Evolutionary conservation across 2,888 invertebrate genomes (phyloP).

Genomic region (Drosophila formosana): DNA sequence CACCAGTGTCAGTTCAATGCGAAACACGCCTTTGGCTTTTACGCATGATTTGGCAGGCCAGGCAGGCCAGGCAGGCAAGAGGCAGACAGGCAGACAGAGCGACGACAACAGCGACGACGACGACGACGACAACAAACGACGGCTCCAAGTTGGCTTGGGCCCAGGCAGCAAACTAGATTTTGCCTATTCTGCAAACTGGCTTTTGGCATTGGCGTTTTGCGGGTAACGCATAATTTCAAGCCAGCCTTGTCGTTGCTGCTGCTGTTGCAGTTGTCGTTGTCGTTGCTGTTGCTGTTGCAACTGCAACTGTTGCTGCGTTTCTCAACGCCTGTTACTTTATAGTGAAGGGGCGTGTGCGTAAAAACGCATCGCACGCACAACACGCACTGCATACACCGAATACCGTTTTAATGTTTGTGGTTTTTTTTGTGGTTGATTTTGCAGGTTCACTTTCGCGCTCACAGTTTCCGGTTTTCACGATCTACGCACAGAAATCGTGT

Average conservation of each 20-base stretch:
- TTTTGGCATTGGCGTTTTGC: conserved; percentile 62
- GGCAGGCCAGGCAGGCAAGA: conserved; percentile 27
- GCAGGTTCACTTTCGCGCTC: conserved; percentile 95
- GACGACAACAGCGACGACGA: conserved; percentile 22
- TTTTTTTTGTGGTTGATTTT: conserved; percentile 39
- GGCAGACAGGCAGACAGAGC: conserved; percentile 17
- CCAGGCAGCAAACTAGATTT: conserved; percentile 77
- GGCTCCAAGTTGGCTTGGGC: conserved; percentile 59
- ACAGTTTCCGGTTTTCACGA: conserved; percentile 97
- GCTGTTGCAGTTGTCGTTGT: conserved; percentile 33
- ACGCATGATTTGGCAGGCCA: conserved; percentile 69
- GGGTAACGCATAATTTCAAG: conserved; percentile 76
- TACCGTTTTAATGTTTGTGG: conserved; percentile 45
- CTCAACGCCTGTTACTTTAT: conserved; percentile 81
- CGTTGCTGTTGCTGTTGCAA: conserved; percentile 28
- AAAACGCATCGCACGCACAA: conserved; percentile 63
- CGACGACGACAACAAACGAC: conserved; percentile 12
- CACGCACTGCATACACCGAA: conserved; percentile 35
- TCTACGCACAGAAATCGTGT: conserved; percentile 98
- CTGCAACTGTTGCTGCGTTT: conserved; percentile 47
- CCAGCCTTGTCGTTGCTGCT: conserved; percentile 52
- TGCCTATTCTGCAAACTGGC: conserved; percentile 79
- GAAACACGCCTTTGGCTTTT: conserved; percentile 72
- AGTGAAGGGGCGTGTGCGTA: conserved; percentile 79
- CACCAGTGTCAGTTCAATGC: conserved; percentile 57